Base-by-base conservation (phyloP, 2,113 vertebrate species). In the Hypomesus transpacificus region DNA sequence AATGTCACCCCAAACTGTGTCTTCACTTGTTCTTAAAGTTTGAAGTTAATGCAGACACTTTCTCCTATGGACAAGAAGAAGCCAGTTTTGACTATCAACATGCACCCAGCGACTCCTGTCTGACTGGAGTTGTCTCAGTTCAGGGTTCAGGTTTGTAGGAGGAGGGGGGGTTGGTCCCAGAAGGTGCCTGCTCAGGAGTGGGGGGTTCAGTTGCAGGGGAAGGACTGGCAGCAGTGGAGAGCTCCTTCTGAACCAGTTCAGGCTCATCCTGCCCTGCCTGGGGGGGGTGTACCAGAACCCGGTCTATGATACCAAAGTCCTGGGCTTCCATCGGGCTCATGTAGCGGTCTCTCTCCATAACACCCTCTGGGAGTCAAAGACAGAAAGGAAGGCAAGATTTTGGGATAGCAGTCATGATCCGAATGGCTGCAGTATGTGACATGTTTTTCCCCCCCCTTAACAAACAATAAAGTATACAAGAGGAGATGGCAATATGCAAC, bases 241-340 rank as follows among this genome's bases (percentile, higher is more conserved):
- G 72, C 1, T 94, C 93, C 63, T 96, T 96, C 59, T 95, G 91
- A 13, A 97, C 92, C 82, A 97, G 86, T 72, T 94, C 91, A 0
- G 95, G 95, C 72, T 96, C 95, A 0, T 97, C 95, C 83, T 95
- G 90, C 1, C 95, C 95, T 0, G 94, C 93, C 66, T 95, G 94
- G 0, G 95, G 95, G 0, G 95, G 95, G 71, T 96, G 95, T 22
- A 96, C 94, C 73, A 97, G 88, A 21, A 97, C 95, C 64, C 90
- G 90, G 87, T 97, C 95, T 6, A 97, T 91, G 74, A 97, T 84
- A 13, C 95, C 95, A 0, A 96, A 97, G 81, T 95, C 95, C 88
- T 96, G 95, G 1, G 95, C 95, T 83, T 97, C 94, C 81, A 95
- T 93, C 5, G 95, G 95, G 79, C 95, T 95, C 95, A 97, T 95